Conservation (phyloP, 1,140 invertebrate genomes). For the Heliconius eleuchia region DNA sequence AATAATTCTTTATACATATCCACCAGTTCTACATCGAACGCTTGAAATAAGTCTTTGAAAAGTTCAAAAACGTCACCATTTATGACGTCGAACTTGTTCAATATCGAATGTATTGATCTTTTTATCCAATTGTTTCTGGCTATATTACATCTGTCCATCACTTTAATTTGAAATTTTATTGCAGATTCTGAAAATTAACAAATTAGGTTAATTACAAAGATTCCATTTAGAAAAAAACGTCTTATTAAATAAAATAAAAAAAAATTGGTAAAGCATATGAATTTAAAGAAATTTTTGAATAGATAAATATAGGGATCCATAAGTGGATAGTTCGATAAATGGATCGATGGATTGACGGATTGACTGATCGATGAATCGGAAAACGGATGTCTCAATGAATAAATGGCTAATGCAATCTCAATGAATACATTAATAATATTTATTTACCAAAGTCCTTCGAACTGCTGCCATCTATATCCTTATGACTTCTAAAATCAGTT, state of each 20-base stretch:
- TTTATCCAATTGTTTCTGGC: conserved; percentile 40
- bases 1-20: conserved; percentile 63
- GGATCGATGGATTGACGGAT: background rate
- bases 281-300: background rate
- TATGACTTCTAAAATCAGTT: background rate
- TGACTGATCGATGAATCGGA: background rate
- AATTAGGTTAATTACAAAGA: background rate
- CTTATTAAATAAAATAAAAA: too few species aligned
- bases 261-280: too few species aligned
- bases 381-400: background rate
- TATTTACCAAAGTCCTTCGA: conserved; percentile 50
- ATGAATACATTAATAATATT: background rate
- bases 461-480: background rate
- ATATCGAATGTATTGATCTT: conserved; percentile 30
- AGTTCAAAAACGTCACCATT: conserved; percentile 42
- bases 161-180: conserved; percentile 43
- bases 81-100: conserved; percentile 47
- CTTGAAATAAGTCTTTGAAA: conserved; percentile 36
- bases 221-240: background rate
- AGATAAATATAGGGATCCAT: background rate
- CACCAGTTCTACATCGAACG: conserved; percentile 43
- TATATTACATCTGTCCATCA: conserved; percentile 37
- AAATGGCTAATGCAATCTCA: background rate
- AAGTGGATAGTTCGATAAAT: background rate
- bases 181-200: conserved; percentile 23